Conservation (phyloP, 2,113 vertebrate genomes). For the Atractosteus spatula region DNA sequence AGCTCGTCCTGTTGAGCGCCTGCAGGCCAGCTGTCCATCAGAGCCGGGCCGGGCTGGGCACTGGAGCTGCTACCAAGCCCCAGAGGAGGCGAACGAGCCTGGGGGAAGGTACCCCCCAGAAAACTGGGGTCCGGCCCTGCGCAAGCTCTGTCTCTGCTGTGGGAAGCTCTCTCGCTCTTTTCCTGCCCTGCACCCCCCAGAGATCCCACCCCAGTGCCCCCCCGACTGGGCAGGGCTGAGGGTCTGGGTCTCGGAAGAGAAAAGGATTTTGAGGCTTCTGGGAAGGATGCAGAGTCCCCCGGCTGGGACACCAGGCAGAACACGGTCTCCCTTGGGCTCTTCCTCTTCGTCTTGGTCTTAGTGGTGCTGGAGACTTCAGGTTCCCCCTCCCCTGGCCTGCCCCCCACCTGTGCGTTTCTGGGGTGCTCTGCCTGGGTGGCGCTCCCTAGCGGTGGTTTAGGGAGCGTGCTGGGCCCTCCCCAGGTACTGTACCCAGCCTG, state of each 20-base stretch:
- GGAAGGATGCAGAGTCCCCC: constrained; percentile 20
- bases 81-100: no score
- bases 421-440: background rate
- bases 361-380: constrained; percentile 12
- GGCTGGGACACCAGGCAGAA: constrained; percentile 69
- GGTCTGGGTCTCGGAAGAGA: constrained; percentile 23
- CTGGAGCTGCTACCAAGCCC: constrained; percentile 11
- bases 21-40: constrained; percentile 12
- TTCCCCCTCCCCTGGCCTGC: constrained; percentile 22
- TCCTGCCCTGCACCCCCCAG: no score
- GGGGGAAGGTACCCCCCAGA: no score
- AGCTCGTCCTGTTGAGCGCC: constrained; percentile 21
- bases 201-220: no score
- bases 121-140: no score
- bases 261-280: constrained; percentile 14
- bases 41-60: background rate
- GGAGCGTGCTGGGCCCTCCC: constrained; percentile 25
- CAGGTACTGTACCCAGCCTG: constrained; percentile 37
- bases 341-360: background rate
- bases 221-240: no score
- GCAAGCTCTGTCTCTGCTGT: no score
- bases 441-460: background rate
- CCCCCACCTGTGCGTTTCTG: constrained; percentile 42
- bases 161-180: no score
- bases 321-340: constrained; percentile 39